These are phyloP conservation scores for Pedicia rivosa DNA, from an alignment of 2,888 invertebrate genomes.

Conservation along the genomic window DNA sequence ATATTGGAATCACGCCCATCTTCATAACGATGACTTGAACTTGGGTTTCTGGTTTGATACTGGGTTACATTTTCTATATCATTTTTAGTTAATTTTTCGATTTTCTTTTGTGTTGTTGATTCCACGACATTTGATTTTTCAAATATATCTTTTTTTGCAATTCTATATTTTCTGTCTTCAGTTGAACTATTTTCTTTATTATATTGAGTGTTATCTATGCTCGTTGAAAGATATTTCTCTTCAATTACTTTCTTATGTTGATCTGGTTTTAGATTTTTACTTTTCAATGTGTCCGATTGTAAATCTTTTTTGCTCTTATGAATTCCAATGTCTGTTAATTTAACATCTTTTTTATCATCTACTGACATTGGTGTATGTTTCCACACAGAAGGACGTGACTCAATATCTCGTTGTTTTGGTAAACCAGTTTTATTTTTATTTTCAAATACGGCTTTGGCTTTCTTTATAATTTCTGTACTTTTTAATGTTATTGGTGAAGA, in stretches of 20 bases:
- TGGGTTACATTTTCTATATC: too few species aligned
- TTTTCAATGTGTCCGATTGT: too few species aligned
- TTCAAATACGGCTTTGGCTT: slow-evolving; percentile 56
- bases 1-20: too few species aligned
- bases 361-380: slow-evolving; percentile 20
- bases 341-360: slow-evolving; percentile 20
- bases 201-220: slow-evolving; percentile 16
- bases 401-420: slow-evolving; percentile 31
- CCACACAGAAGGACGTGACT: slow-evolving; percentile 35
- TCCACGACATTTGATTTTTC: too few species aligned
- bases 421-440: slow-evolving; percentile 21
- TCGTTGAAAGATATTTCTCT: too few species aligned
- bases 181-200: background rate
- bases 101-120: too few species aligned
- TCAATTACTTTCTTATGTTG: slow-evolving; percentile 10
- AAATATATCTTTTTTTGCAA: too few species aligned
- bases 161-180: too few species aligned
- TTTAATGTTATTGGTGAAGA: slow-evolving; percentile 29
- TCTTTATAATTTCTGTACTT: slow-evolving; percentile 47
- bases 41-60: too few species aligned
- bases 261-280: too few species aligned
- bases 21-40: too few species aligned
- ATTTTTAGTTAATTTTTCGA: too few species aligned
- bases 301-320: slow-evolving; percentile 19
- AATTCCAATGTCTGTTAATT: slow-evolving; percentile 35